Conservation (phyloP, 2,113 vertebrate species). For the Ellobius talpinus region DNA sequence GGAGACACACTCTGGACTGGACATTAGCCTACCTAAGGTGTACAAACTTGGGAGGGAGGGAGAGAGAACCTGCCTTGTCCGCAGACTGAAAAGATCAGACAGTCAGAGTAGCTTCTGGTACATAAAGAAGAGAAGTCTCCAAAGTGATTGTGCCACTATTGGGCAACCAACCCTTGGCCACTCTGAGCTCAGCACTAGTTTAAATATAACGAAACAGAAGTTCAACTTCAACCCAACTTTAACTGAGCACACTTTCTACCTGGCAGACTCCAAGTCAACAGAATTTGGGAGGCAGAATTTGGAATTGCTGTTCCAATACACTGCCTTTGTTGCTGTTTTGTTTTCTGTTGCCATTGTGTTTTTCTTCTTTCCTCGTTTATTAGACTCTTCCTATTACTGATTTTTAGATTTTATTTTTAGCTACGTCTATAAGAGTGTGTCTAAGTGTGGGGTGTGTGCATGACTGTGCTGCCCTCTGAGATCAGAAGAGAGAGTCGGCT, state of each 20-base stretch:
- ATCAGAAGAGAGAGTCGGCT: neutral
- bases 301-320: too few relatives aligned
- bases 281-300: neutral
- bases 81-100: neutral
- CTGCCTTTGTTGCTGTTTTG: neutral
- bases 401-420: neutral
- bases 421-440: neutral
- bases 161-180: neutral
- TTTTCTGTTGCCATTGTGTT: neutral
- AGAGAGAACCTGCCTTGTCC: neutral
- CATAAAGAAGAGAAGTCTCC: neutral
- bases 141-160: neutral
- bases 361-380: neutral
- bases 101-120: neutral
- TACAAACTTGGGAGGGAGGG: neutral
- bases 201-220: neutral
- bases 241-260: neutral
- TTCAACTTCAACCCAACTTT: neutral
- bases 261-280: neutral
- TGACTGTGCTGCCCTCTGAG: neutral
- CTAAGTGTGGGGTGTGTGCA: neutral
- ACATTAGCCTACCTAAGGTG: neutral
- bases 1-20: neutral
- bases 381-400: neutral
- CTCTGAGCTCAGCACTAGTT: neutral